These are phyloP conservation scores for Halocynthia aurantium DNA, from an alignment of 23 tunicate species.

Conservation along the genomic window DNA sequence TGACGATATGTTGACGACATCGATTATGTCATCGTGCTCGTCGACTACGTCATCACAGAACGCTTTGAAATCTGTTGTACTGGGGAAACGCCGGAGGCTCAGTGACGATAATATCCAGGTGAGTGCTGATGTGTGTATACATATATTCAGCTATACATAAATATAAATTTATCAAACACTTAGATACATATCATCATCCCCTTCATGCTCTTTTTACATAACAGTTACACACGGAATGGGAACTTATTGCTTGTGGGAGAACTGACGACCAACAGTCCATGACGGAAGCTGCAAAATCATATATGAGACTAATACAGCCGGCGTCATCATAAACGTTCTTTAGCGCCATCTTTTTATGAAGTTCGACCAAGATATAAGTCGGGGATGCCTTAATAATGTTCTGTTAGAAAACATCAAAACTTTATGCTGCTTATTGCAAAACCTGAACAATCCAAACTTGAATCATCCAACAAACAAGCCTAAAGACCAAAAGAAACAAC, in stretches of 20 bases:
- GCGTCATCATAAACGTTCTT: conserved; percentile 7
- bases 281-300: conserved; percentile 92
- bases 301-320: conserved; percentile 78
- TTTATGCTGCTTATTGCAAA: no score
- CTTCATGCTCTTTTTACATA: not conserved
- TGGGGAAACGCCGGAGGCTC: conserved; percentile 50
- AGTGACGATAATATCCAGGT: conserved; percentile 58
- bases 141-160: no score
- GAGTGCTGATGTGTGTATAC: not conserved
- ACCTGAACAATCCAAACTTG: no score
- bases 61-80: conserved; percentile 70
- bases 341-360: not conserved
- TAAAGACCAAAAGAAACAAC: no score
- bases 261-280: conserved; percentile 90
- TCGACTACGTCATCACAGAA: conserved; percentile 56
- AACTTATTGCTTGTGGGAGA: conserved; percentile 82
- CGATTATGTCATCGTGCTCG: conserved; percentile 59
- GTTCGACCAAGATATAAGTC: not conserved
- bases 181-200: not conserved
- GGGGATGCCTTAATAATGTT: no score
- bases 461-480: no score
- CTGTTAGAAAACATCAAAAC: no score
- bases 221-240: conserved; percentile 87
- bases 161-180: no score
- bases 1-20: conserved; percentile 47